Conservation (phyloP, 2,888 invertebrate genomes). For the Eledona agricola region DNA sequence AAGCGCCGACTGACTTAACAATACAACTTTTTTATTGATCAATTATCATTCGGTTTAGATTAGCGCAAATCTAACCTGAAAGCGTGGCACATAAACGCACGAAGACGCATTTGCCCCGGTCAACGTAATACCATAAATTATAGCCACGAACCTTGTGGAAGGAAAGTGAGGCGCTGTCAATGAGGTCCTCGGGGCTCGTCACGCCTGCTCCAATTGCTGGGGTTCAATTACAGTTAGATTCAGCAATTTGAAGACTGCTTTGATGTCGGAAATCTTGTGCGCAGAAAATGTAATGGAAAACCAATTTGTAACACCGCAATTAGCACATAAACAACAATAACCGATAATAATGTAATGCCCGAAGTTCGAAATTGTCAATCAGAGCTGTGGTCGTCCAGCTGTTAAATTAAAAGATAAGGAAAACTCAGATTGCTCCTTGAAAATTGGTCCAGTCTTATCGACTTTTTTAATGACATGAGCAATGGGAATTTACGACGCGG, state of each 20-base stretch:
- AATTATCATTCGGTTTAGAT: too few relatives aligned
- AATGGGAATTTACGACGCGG: too few relatives aligned
- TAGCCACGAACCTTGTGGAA: slow-evolving; percentile 28
- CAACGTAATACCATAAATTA: slow-evolving; percentile 28
- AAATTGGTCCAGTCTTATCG: too few relatives aligned
- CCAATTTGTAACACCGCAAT: too few relatives aligned
- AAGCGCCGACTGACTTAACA: slow-evolving; percentile 1
- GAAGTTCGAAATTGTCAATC: too few relatives aligned
- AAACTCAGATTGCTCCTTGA: too few relatives aligned
- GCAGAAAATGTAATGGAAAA: too few relatives aligned
- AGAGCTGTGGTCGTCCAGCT: neutral
- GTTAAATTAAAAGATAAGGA: slow-evolving; percentile 9
- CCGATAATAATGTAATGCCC: too few relatives aligned
- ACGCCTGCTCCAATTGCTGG: slow-evolving; percentile 29
- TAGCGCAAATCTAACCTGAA: too few relatives aligned
- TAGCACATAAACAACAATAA: too few relatives aligned
- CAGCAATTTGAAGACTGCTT: slow-evolving; percentile 5
- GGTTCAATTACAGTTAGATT: slow-evolving; percentile 21
- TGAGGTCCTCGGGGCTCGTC: slow-evolving; percentile 30
- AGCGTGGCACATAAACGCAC: too few relatives aligned
- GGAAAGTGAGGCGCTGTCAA: slow-evolving; percentile 32
- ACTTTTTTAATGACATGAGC: too few relatives aligned
- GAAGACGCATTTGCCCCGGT: slow-evolving; percentile 22
- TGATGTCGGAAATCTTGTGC: neutral
- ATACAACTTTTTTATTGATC: slow-evolving; percentile 10